These are phyloP conservation scores for Agrotis ipsilon DNA, from an alignment of 2,888 invertebrate genomes.

Conservation along the genomic window DNA sequence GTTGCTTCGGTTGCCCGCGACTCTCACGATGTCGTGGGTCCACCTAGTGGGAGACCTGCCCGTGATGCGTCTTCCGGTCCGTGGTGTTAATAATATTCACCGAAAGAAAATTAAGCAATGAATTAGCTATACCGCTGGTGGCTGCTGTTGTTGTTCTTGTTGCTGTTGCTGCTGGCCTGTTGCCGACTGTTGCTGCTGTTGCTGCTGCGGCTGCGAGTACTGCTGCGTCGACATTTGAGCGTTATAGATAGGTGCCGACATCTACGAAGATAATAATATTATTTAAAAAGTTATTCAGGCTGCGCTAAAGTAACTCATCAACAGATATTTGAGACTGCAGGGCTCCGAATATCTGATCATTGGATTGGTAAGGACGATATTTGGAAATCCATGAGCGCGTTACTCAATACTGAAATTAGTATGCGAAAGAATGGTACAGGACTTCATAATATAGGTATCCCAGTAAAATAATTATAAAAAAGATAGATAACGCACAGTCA, in stretches of 20 bases:
- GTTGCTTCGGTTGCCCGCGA: too few relatives aligned
- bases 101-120: neutral
- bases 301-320: too few relatives aligned
- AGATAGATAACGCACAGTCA: too few relatives aligned
- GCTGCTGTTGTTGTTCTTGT: slow-evolving; percentile 61
- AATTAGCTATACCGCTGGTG: slow-evolving; percentile 50
- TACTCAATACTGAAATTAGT: neutral
- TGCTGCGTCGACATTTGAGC: slow-evolving; percentile 43
- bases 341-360: too few relatives aligned
- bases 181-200: slow-evolving; percentile 48
- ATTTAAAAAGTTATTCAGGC: neutral
- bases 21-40: too few relatives aligned
- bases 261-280: neutral
- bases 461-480: too few relatives aligned
- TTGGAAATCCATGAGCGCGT: neutral
- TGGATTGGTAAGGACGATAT: neutral
- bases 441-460: too few relatives aligned
- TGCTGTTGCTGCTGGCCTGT: slow-evolving; percentile 53
- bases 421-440: neutral
- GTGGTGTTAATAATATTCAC: too few relatives aligned
- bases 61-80: too few relatives aligned
- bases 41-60: too few relatives aligned
- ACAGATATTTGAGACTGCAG: too few relatives aligned
- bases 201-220: slow-evolving; percentile 39
- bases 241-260: slow-evolving; percentile 55